Evolutionary conservation across 2,888 invertebrate genomes (phyloP), one percentile per base, ranked within the genome.

Genomic region (Eustalomyia histrio): DNA sequence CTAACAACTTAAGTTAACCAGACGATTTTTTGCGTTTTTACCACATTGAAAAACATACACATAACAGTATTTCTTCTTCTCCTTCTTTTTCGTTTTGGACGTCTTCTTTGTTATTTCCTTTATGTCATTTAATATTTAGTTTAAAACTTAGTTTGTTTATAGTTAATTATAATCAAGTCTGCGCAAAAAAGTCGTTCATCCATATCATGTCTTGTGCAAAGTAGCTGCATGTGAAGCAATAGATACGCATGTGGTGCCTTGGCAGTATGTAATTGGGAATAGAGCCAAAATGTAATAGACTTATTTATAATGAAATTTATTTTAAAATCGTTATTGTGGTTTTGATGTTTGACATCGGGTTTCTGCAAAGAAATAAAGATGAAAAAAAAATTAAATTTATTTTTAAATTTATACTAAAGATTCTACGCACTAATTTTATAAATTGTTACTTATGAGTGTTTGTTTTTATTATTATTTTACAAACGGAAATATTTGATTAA

Each of bases 401-500:
- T 21, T 21, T 29, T 29, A 4, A 6, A 29, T 29, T 29, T 29
- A 29, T 1, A 29, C 29, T 29, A 1, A 29, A 29, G 29, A 1
- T 29, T 29, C 2, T 29, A 57, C 47, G 17, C 43, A 68, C 4
- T 53, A 9, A 47, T 47, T 39, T 47, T 47, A n/a, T 47, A 12
- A n/a, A 47, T 47, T 47, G 43, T 47, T 14, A n/a, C 43, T n/a
- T 47, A n/a, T 47, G n/a, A 47, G n/a, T 6, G 43, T n/a, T n/a
- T 47, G n/a, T 47, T 47, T 47, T 47, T 39, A 39, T 29, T n/a
- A n/a, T 6, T 47, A 47, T 39, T 47, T 47, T 24, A n/a, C 16
- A 63, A 50, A 50, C 67, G 75, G 71, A 76, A 68, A 64, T 72
- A 24, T 63, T 12, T 63, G 39, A 72, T 76, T 80, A 79, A 69